These are phyloP conservation scores for Meloidogyne floridensis DNA, from an alignment of 1,140 invertebrate genomes.

Conservation along the genomic window DNA sequence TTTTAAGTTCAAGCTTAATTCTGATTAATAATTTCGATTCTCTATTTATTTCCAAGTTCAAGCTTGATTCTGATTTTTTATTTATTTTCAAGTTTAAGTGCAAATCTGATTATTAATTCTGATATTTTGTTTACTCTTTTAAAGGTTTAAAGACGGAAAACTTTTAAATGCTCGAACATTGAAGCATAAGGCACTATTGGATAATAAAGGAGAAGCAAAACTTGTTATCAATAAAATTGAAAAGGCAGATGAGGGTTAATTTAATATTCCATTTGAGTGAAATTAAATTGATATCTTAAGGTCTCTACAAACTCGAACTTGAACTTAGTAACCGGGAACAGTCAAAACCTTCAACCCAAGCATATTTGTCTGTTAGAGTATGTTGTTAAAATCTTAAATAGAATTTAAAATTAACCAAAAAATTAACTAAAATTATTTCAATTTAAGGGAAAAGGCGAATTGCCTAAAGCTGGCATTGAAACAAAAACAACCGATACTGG, in stretches of 20 bases:
- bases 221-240: constrained; percentile 27
- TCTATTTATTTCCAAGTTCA: too few species aligned
- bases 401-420: too few species aligned
- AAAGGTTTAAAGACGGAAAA: constrained; percentile 30
- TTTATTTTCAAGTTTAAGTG: too few species aligned
- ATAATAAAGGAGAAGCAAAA: constrained; percentile 24
- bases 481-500: neutral
- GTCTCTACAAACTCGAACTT: constrained; percentile 24
- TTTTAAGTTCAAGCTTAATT: too few species aligned
- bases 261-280: neutral
- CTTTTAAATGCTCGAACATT: constrained; percentile 25
- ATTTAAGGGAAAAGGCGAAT: neutral
- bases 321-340: constrained; percentile 10
- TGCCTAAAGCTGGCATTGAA: neutral
- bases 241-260: constrained; percentile 14
- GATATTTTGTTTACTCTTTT: neutral
- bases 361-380: constrained; percentile 3
- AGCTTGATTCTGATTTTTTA: too few species aligned
- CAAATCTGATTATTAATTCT: too few species aligned
- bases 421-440: too few species aligned
- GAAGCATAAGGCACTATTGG: constrained; percentile 22
- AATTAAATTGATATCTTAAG: neutral
- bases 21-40: too few species aligned
- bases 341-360: constrained; percentile 21
- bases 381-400: too few species aligned